Base-by-base conservation (phyloP, 2,797 vertebrate genomes). In the Thalassophryne amazonica region DNA sequence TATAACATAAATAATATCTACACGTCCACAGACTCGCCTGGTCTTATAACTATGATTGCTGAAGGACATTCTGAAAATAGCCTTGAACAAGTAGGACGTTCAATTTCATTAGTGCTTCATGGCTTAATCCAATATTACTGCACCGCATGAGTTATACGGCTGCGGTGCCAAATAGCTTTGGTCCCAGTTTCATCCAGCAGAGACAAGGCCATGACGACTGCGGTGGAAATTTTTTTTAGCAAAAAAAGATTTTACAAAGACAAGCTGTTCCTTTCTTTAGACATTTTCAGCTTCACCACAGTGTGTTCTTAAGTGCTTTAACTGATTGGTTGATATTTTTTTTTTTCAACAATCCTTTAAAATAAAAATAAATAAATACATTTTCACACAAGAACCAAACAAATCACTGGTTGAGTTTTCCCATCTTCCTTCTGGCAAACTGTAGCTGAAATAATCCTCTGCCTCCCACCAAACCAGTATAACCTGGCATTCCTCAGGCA, bases 61-160 rank as follows among this genome's bases (percentile, higher is more conserved):
- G 70, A 76, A 78, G 83, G 80, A 63, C 83, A 64, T 61, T 71
- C 61, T 54, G 53, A 72, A 66, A 76, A 68, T 66, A 74, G 61
- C 64, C 49, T 56, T 22, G 52, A 63, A 71, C 34, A 67, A 65
- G 64, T 54, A 61, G 35, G 29, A n/a, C 36, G 42, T 45, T 64
- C 65, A 74, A 76, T 78, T 83, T 73, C 65, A 80, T 81, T 71
- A 81, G 67, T 45, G 58, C 56, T 62, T 64, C 40, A 45, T 66
- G 59, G 60, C 80, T 71, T 75, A 62, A 79, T 76, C 78, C 65
- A 60, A 53, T 45, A 46, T 56, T 61, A 52, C 58, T 73, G 65
- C 64, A 28, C 53, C 30, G 32, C 60, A 61, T 71, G 59, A 81
- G 69, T 76, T 63, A 84, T 81, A 69, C 53, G 14, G 23, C 16